Base-by-base conservation (phyloP, 2,797 vertebrate species). In the Gorsachius magnificus region DNA sequence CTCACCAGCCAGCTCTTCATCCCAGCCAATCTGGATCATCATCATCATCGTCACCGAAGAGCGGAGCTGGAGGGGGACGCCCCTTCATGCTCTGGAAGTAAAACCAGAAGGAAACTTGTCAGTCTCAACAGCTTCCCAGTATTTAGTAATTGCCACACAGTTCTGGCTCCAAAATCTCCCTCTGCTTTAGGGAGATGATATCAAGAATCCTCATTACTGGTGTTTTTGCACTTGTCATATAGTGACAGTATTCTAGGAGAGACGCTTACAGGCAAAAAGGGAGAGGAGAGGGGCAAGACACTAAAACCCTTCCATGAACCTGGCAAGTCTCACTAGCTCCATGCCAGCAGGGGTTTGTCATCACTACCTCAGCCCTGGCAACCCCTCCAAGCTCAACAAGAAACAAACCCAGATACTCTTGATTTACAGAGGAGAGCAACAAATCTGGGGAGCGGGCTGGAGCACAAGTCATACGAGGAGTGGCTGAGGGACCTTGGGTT, bases 21-120 rank as follows among this genome's bases (percentile, higher is more conserved):
- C 98, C 98, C 91, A 99, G 95, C 99, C 99, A 99, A 97, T 99
- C 99, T 97, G 99, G 97, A 78, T 99, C 99, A 5, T 99, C 98
- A 0, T 99, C 98, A 0, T 99, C 98, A 1, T 99, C 99, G 0
- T 99, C 99, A 0, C 98, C 99, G 17, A 99, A 99, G 95, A 99
- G 98, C 0, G 99, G 99, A 6, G 99, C 88, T 0, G 99, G 99
- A 16, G 99, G 99, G 3, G 99, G 99, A 11, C 81, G 97, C 11
- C 99, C 99, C 97, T 99, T 99, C 97, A 99, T 96, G 97, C 99
- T 99, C 99, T 99, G 97, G 86, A 97, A 96, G 63, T 2, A 90
- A 92, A 91, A 97, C 36, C 90, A 97, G 65, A 90, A 94, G 94
- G 95, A 91, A 97, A 89, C 41, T 15, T 28, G 33, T 82, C 56